A percentile compares a stretch with the other conserved stretches of the same genome.
These are phyloP conservation scores for Mactromeris polynyma DNA, from an alignment of 2,888 invertebrate genomes.

Conservation along the genomic window DNA sequence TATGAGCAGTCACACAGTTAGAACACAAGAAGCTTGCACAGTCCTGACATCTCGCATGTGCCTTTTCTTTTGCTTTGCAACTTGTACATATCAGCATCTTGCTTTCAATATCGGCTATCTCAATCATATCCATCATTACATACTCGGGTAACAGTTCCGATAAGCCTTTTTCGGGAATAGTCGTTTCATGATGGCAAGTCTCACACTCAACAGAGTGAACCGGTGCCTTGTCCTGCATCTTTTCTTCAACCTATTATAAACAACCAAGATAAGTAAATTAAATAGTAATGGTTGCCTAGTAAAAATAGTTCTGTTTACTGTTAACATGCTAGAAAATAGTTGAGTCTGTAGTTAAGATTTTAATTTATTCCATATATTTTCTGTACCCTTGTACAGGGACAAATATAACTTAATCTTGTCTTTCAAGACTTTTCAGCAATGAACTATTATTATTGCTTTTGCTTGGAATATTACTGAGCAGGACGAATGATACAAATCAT, in stretches of 20 bases:
- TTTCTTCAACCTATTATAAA: slow-evolving; percentile 58
- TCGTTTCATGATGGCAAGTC: slow-evolving; percentile 71
- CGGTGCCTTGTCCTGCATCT: slow-evolving; percentile 27
- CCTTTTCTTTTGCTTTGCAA: slow-evolving; percentile 97
- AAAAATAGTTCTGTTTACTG: neutral
- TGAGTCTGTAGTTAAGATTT: too few species aligned
- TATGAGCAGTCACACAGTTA: slow-evolving; percentile 97
- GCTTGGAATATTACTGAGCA: too few species aligned
- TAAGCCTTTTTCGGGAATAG: slow-evolving; percentile 87
- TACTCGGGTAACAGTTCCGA: slow-evolving; percentile 94
- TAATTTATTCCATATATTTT: too few species aligned
- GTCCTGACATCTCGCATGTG: slow-evolving; percentile 97
- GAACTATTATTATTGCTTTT: too few species aligned
- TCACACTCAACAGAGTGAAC: slow-evolving; percentile 69
- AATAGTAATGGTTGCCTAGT: neutral
- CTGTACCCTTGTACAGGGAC: too few species aligned
- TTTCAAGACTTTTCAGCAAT: too few species aligned
- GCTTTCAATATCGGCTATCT: slow-evolving; percentile 90
- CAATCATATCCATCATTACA: slow-evolving; percentile 90
- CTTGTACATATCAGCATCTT: slow-evolving; percentile 92
- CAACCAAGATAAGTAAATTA: neutral
- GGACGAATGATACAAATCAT: too few species aligned
- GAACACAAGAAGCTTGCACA: slow-evolving; percentile 97
- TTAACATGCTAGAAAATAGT: too few species aligned
- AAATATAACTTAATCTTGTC: too few species aligned